Base-by-base conservation (phyloP, 2,113 vertebrate species). In the Cynocephalus volans region DNA sequence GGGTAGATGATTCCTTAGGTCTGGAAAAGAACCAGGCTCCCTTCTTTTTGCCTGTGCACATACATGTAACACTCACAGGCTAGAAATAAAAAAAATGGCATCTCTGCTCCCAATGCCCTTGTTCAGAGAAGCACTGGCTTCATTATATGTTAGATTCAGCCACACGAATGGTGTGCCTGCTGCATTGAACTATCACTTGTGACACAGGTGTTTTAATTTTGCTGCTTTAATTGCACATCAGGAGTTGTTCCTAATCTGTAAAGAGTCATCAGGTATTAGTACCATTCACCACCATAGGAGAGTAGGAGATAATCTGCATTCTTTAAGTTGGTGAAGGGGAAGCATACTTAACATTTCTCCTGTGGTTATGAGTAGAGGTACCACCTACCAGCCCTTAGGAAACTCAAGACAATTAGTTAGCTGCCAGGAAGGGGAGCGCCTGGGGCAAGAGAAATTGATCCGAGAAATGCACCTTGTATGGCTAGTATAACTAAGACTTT, bases 141-240 rank as follows among this genome's bases (percentile, higher is more conserved):
- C 80, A 1, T 82, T 85, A 54, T 56, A 45, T 81, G 70, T 81
- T 86, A 73, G 81, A 48, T n/a, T 18, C n/a, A 33, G 54, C 62
- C 52, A 24, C 33, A 75, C 24, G 65, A 88, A 72, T 58, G 19
- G 7, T 13, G 31, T 92, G 77, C 96, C 95, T 70, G 36, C 60
- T 97, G 88, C 95, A 80, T 76, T 97, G 90, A 97, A 90, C 77
- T 92, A 93, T 96, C 96, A 75, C 83, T 15, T 31, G 92, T 98
- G 98, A 98, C 97, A 98, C 98, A 88, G 98, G 98, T 98, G 98
- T 99, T 98, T 97, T 98, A 90, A 24, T 98, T 98, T 98, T 97
- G 93, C 96, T 97, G 97, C 96, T 98, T 97, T 33, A 33, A 88
- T 95, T 96, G 87, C 70, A n/a, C 75, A 33, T 84, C 85, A 62